Base-by-base conservation (phyloP, 2,888 invertebrate genomes). In the Athalia rosae region DNA sequence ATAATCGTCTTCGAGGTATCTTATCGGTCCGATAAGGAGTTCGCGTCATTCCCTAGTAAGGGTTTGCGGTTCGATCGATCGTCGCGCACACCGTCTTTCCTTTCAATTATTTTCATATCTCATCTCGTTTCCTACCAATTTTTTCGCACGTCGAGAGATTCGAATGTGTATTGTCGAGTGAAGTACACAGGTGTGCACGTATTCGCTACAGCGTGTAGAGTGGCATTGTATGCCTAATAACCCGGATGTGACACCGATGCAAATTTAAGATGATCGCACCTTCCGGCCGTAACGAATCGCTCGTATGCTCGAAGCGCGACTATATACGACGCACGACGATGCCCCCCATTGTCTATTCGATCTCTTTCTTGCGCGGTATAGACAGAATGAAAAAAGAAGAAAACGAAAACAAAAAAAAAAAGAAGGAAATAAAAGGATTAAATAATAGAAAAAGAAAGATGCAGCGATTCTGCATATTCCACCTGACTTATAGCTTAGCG, bases 211-310 rank as follows among this genome's bases (percentile, higher is more conserved):
- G 28, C 28, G 28, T n/a, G n/a, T 7, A n/a, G 11, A 8, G 58
- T 58, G 48, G 73, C 63, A 77, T 79, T 79, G 79, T 79, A 62
- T 77, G 79, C 79, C 77, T 79, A 77, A 77, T 71, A 77, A 77
- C 67, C 76, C 79, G 76, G 76, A 79, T 76, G 79, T 79, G 79
- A 79, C 79, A 77, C 67, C 77, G 69, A 79, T 77, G 59, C 71
- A 63, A 77, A 74, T 74, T 74, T 41, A 77, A 77, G 58, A 64
- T 15, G 62, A 64, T 56, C 76, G 11, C 64, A 59, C 74, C 74
- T 74, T 62, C 62, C 74, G 48, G 47, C 61, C 62, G 61, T 48
- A 61, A 74, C 74, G 58, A 71, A 71, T 53, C n/a, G 69, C 69
- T 48, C 41, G 67, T 53, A 11, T 67, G 50, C 6, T 41, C 62